A percentile compares a stretch with the other conserved stretches of the same genome.
phyloP scores from a whole-genome alignment of 2,113 vertebrate genomes.

The Asarcornis scutulata region DNA sequence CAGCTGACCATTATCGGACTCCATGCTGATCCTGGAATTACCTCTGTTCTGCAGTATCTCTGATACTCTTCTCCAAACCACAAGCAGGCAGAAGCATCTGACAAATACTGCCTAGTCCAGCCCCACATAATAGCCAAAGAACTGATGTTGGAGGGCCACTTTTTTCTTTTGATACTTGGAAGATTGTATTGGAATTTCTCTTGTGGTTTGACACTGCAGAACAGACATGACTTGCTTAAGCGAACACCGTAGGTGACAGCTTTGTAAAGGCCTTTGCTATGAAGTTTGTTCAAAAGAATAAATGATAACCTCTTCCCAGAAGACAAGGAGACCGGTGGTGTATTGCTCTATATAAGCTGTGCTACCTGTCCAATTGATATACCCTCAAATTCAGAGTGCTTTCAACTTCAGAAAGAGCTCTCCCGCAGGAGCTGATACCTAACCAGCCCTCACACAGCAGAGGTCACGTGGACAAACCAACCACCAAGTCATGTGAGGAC shows the following conservation, averaged over 20 bases:
- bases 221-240: background rate
- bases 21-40: background rate
- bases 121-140: background rate
- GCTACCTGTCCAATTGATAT: background rate
- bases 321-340: background rate
- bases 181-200: background rate
- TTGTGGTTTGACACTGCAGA: background rate
- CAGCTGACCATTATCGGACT: background rate
- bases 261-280: background rate
- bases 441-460: background rate
- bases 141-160: background rate
- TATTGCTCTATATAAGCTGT: background rate
- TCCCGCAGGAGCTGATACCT: background rate
- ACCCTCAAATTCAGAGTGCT: background rate
- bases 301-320: background rate
- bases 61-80: background rate
- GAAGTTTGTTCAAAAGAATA: background rate
- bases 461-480: background rate
- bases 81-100: background rate
- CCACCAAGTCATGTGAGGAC: background rate
- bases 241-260: background rate
- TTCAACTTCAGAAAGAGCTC: background rate
- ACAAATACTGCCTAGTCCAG: background rate
- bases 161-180: background rate
- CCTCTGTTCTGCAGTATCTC: background rate